Evolutionary conservation across 2,888 invertebrate genomes (phyloP).

Genomic region (Xestia ashworthii): DNA sequence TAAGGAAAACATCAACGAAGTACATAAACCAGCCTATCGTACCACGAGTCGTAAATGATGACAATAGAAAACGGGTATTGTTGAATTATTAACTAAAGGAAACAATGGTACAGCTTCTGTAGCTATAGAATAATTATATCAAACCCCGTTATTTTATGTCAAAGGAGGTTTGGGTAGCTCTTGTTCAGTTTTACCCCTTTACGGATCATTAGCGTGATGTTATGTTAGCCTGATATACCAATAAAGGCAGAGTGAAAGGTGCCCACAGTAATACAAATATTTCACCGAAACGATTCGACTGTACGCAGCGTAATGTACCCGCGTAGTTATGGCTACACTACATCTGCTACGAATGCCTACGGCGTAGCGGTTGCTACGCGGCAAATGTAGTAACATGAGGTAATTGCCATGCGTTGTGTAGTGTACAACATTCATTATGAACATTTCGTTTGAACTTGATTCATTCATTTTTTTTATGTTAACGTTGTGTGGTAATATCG

Average conservation of each 20-base stretch:
- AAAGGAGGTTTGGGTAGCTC: constrained; percentile 5
- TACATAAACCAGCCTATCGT: constrained; percentile 32
- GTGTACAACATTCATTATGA: constrained; percentile 47
- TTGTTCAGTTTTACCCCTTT: constrained; percentile 30
- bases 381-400: constrained; percentile 41
- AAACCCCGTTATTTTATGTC: constrained; percentile 19
- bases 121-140: constrained; percentile 13
- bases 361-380: constrained; percentile 56
- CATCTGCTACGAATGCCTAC: constrained; percentile 62
- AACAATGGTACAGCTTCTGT: constrained; percentile 34
- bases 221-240: constrained; percentile 46
- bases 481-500: constrained; percentile 46
- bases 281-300: constrained; percentile 52
- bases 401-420: constrained; percentile 55
- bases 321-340: constrained; percentile 56
- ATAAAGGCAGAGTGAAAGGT: constrained; percentile 55
- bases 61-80: constrained; percentile 39
- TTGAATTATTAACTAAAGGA: constrained; percentile 37
- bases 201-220: constrained; percentile 49
- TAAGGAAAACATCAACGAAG: constrained; percentile 35
- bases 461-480: constrained; percentile 54
- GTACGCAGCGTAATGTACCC: constrained; percentile 47
- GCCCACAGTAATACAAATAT: constrained; percentile 55
- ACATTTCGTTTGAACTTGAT: constrained; percentile 54
- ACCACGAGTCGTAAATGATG: constrained; percentile 33